Percentiles rank a stretch among this genome's conserved stretches.
Evolutionary conservation across 2,797 vertebrate genomes (phyloP).

Genomic region (Tympanoctomys barrerae): DNA sequence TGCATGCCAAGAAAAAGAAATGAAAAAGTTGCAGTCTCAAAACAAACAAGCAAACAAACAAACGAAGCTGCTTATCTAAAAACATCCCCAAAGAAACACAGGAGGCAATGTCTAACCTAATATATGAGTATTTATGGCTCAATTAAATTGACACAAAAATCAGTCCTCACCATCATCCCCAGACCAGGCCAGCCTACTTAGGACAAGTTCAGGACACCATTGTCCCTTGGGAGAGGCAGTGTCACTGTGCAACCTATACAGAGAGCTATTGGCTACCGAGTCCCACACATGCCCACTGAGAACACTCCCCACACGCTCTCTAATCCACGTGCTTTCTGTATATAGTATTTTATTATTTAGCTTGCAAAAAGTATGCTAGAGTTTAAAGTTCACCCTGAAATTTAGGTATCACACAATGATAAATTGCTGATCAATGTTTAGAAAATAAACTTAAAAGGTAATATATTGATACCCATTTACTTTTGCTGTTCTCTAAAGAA

Average conservation of each 20-base stretch:
- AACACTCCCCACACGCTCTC: not conserved
- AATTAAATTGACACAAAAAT: not conserved
- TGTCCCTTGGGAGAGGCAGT: fast-evolving
- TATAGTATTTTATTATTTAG: not conserved
- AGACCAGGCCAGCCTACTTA: no score
- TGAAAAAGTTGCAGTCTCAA: not conserved
- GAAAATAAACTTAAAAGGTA: not conserved
- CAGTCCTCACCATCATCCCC: fast-evolving
- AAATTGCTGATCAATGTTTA: not conserved
- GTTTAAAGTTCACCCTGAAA: not conserved
- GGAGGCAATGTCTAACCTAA: not conserved
- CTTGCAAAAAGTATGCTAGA: not conserved
- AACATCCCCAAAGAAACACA: not conserved
- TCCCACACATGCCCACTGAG: fast-evolving
- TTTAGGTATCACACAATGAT: not conserved
- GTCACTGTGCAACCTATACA: fast-evolving
- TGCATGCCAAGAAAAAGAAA: not conserved
- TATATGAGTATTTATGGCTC: fast-evolving
- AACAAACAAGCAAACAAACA: not conserved
- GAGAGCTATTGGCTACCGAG: fast-evolving
- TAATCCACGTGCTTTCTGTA: fast-evolving
- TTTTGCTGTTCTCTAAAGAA: not conserved
- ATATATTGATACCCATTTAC: not conserved
- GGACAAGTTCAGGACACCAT: fast-evolving
- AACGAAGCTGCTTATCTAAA: not conserved